Base-by-base conservation (phyloP, 2,888 invertebrate species). In the Lysandra coridon region DNA sequence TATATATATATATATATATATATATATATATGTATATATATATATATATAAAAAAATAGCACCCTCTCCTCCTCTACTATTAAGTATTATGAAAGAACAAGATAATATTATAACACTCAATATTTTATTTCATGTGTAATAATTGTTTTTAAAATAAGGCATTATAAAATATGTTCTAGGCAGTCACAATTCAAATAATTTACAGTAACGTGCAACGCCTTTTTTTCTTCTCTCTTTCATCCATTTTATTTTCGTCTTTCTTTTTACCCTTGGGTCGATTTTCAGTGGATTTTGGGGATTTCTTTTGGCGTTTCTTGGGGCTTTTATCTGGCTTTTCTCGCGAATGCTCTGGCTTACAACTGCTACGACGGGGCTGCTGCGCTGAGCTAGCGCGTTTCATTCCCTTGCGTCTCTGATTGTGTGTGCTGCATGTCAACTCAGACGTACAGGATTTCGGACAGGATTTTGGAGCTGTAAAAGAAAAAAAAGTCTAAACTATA, bases 391-490 rank as follows among this genome's bases (percentile, higher is more conserved):
- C 4, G 23, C 64, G 30, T 30, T 64, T 64, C 64, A 6, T 12
- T 64, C 30, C 4, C 64, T 64, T 64, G 12, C 30, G 93, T 82
- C 92, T 87, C 82, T 91, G 92, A 78, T 83, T 89, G 85, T 92
- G 93, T 17, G 84, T 85, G 82, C 89, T 90, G 85, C 93, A 93
- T 83, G 89, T 85, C 69, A 93, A 91, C 69, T 87, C 90, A 75
- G 93, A 91, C 79, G 90, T 84, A 83, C 93, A 93, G 74, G 92
- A 90, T 85, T 91, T 92, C 80, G 90, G 62, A 84, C 88, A 86
- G 1, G 64, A 30, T 80, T 87, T 88, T 62, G 82, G 83, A 33
- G 87, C 86, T 83, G 89, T 92, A 92, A 89, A 79, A 91, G 23
- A 17, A 57, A 57, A 40, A 53, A 57, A 57, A 17, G 57, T 49